Evolutionary conservation across 2,797 vertebrate genomes (phyloP), one percentile per base, ranked within the genome.

Genomic region (Tympanoctomys barrerae): DNA sequence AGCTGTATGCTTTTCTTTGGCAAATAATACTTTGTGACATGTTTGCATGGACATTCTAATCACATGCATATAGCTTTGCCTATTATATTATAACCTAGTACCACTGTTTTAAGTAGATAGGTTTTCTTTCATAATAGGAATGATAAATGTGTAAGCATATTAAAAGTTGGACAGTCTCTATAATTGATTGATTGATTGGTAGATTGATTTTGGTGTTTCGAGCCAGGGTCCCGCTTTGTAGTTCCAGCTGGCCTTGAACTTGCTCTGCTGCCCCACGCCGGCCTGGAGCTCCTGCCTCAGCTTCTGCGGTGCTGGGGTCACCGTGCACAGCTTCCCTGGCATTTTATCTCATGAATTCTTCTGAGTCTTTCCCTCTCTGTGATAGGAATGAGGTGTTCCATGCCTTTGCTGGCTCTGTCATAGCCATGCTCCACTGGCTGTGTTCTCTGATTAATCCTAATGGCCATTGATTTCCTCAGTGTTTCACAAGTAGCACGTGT

Each of bases 61-160:
- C 8, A 71, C 71, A 77, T 42, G 24, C 6, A 78, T 78, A 81
- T 52, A 61, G 5, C 31, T 81, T 75, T 70, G n/a, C 36, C 52
- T 75, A 0, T 84, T 85, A n/a, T 75, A 0, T 84, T 85, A 31
- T 1, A 89, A 14, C 64, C 33, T 62, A 71, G 52, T 19, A 79
- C 16, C 94, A 80, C 59, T 64, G 46, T 31, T 86, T 91, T 85
- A 62, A 90, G 31, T 54, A 88, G 49, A 49, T 36, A 77, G 78
- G 18, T 49, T 64, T 91, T 86, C 36, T 73, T 94, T 90, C 66
- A 12, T 68, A 70, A 59, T 70, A 57, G 78, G 92, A 83, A 87
- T 68, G 42, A 42, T 31, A 94, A 62, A 79, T 26, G 9, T 42
- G 28, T 73, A 81, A 64, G 16, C n/a, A n/a, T 73, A 11, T 87